Evolutionary conservation across 2,113 vertebrate species (phyloP).

Genomic region (Carassius auratus): DNA sequence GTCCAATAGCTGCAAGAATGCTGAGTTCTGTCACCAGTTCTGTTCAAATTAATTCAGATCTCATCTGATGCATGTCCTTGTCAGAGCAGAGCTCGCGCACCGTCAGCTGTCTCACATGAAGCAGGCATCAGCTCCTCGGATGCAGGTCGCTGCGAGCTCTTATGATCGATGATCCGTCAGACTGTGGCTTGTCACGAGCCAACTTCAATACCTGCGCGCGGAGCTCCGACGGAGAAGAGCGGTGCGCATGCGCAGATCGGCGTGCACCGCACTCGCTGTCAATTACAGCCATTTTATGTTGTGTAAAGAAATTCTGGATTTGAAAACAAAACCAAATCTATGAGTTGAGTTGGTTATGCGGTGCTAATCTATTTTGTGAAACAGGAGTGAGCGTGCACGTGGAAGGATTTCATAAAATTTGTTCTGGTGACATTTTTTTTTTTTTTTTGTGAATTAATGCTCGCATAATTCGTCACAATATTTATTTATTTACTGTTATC

Average conservation of each 20-base stretch:
- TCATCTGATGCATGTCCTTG: not conserved
- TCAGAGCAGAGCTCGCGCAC: not conserved
- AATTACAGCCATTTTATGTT: slow-evolving; percentile 69
- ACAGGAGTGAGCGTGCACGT: too few relatives aligned
- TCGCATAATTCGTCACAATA: not conserved
- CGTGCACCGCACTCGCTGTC: not conserved
- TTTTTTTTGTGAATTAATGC: not conserved
- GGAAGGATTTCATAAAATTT: too few relatives aligned
- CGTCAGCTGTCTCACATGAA: slow-evolving; percentile 13
- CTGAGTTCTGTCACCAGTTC: not conserved
- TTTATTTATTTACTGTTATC: not conserved
- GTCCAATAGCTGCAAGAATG: slow-evolving; percentile 20
- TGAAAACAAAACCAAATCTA: not conserved
- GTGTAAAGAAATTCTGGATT: slow-evolving; percentile 35
- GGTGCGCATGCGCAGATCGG: slow-evolving; percentile 75
- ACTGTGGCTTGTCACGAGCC: slow-evolving; percentile 63
- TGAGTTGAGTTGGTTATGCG: not conserved
- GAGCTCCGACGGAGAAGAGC: slow-evolving; percentile 70
- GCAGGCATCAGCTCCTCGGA: slow-evolving; percentile 14
- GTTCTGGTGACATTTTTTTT: too few relatives aligned
- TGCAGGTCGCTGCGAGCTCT: slow-evolving; percentile 51
- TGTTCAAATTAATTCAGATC: slow-evolving; percentile 25
- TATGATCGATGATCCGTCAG: slow-evolving; percentile 62
- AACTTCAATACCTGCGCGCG: slow-evolving; percentile 70
- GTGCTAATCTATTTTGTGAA: too few relatives aligned